These are phyloP conservation scores for Amphiura filiformis DNA, from an alignment of 35 echinoderm and acorn worm genomes.

Conservation along the genomic window DNA sequence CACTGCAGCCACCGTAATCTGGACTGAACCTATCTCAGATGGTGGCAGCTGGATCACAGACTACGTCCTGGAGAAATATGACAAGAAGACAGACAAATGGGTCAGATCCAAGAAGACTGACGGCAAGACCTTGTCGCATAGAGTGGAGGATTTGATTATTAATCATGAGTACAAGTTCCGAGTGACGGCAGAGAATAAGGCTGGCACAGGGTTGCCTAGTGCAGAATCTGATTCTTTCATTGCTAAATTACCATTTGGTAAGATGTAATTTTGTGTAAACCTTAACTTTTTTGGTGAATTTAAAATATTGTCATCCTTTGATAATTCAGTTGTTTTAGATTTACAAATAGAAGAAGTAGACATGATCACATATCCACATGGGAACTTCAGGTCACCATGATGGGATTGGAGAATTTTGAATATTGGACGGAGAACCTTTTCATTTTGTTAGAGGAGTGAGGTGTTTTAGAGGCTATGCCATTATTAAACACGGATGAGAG, in stretches of 20 bases:
- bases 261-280: not conserved
- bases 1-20: slow-evolving; percentile 41
- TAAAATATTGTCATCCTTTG: too few species aligned
- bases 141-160: slow-evolving; percentile 11
- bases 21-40: slow-evolving; percentile 44
- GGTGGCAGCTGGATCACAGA: slow-evolving; percentile 44
- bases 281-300: too few species aligned
- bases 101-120: slow-evolving; percentile 26
- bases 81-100: slow-evolving; percentile 41
- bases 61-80: slow-evolving; percentile 55
- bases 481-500: too few species aligned
- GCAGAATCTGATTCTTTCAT: slow-evolving; percentile 45
- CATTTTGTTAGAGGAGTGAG: too few species aligned
- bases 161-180: slow-evolving; percentile 44
- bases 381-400: too few species aligned
- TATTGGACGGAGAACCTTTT: too few species aligned
- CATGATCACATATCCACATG: too few species aligned
- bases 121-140: not conserved
- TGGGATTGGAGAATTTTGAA: too few species aligned
- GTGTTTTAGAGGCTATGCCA: too few species aligned
- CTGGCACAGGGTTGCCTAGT: slow-evolving; percentile 45
- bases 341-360: too few species aligned
- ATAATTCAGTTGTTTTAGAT: too few species aligned
- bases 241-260: slow-evolving; percentile 61
- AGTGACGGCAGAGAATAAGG: slow-evolving; percentile 52